Base-by-base conservation (phyloP, 2,113 vertebrate genomes). In the Pangasianodon gigas region DNA sequence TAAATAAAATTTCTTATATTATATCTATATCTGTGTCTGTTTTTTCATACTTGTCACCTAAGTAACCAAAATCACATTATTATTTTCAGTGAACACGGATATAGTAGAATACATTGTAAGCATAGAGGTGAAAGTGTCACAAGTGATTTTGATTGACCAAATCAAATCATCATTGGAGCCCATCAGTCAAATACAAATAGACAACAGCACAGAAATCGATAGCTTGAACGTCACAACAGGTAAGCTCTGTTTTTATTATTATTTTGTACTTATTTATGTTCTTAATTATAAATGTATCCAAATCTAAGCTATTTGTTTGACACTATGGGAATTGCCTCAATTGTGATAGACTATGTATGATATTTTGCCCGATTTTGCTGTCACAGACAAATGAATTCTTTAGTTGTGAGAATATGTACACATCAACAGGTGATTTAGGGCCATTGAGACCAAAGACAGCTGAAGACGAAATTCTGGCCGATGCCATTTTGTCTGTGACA, bases 191-290 rank as follows among this genome's bases (percentile, higher is more conserved):
- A 5, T 90, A 10, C 86, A 67, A 18, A 6, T 92, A 3, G 60
- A 89, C 44, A 92, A 92, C 88, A 74, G 9, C 75, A 92, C 91
- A 18, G 14, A 89, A 29, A 83, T 95, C 54, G 19, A 56, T 10
- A 41, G 84, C 1, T 58, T 92, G 0, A 71, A n/a, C 29, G 13
- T 95, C 48, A 92, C 94, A 85, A 93, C 93, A 51, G 93, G 94
- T 94, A 58, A 93, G 87, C 29, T 56, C 29, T 48, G 21, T 71
- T 19, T 37, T 9, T 37, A 37, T 37, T 37, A 37, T 37, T 37
- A 37, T 37, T 37, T 37, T 37, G 37, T 1, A 37, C 1, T 37
- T 37, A 37, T 37, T 37, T 37, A 37, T 37, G 37, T 37, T 37
- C 37, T 37, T 37, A 1, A 37, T 37, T 37, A 37, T 37, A 37